A percentile compares a stretch with the other conserved stretches of the same genome.
Evolutionary conservation across 1,140 invertebrate genomes (phyloP).

Genomic region (Eupristina koningsbergeri): DNA sequence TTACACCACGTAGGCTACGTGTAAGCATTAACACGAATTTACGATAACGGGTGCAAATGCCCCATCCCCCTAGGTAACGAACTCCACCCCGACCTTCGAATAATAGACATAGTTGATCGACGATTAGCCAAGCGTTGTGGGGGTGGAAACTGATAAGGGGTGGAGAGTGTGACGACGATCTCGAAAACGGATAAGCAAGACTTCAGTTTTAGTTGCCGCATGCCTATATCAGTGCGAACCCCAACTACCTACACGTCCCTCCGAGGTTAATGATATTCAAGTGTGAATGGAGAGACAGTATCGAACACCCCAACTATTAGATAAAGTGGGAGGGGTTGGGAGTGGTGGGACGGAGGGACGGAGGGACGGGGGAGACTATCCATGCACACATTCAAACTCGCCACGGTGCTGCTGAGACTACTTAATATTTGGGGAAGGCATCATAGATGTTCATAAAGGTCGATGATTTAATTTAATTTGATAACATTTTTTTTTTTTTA

Average conservation of each 20-base stretch:
- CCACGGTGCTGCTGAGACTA: too few species aligned
- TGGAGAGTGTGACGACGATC: slow-evolving; percentile 22
- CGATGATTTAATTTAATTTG: too few species aligned
- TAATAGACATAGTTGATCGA: slow-evolving; percentile 47
- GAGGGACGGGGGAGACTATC: too few species aligned
- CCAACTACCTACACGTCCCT: background rate
- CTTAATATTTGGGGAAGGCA: too few species aligned
- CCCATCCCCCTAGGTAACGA: background rate
- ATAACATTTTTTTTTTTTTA: too few species aligned
- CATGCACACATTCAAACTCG: too few species aligned
- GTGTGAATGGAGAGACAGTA: background rate
- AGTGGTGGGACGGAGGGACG: too few species aligned
- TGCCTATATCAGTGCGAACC: background rate
- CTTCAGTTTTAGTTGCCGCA: background rate
- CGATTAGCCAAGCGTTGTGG: slow-evolving; percentile 52
- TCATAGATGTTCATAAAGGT: too few species aligned
- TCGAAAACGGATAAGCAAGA: slow-evolving; percentile 27
- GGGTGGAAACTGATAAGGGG: background rate
- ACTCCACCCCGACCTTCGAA: slow-evolving; percentile 19
- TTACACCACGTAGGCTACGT: background rate
- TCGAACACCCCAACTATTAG: background rate
- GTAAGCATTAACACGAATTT: slow-evolving; percentile 58
- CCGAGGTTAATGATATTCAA: slow-evolving; percentile 43
- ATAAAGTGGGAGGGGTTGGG: too few species aligned
- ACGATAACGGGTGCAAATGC: slow-evolving; percentile 52